Base-by-base conservation (phyloP, 2,797 vertebrate genomes). In the Scyliorhinus canicula region DNA sequence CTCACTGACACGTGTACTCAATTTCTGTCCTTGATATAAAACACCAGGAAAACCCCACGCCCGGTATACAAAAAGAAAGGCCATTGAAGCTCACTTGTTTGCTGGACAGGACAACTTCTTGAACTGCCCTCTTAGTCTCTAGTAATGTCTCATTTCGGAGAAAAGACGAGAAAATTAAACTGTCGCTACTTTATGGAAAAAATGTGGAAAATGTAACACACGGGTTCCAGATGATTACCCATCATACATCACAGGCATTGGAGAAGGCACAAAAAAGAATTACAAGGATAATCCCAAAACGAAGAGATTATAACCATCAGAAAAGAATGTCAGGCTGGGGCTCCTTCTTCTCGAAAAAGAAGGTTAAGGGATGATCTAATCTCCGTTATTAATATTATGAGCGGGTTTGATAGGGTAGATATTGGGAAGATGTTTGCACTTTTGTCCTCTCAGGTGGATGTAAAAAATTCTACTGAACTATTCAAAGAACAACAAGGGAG, bases 261-360 rank as follows among this genome's bases (percentile, higher is more conserved):
- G 57, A 91, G n/a, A 65, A 91, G 86, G 86, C n/a, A 60, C 21
- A 65, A 44, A 44, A 91, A 91, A 44, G n/a, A 91, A 44, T 91
- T 40, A 91, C 57, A 65, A 91, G 9, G 21, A 40, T 40, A 35
- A 91, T 91, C 35, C 88, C 86, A 63, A 19, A 63, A 65, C n/a
- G 63, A n/a, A 91, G 3, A 63, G 57, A n/a, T 90, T 90, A 60
- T 24, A 86, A 55, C 3, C 11, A 86, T 86, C 50, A 55, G 26
- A 26, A 57, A 35, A 88, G 35, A 74, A 14, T 88, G 52, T 52
- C 24, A 85, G 82, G 31, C 52, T 57, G 11, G 5, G 85, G 14
- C 24, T 65, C n/a, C n/a, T n/a, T n/a, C n/a, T 91, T 65, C 4
- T 12, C 12, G n/a, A 65, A 65, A 44, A 44, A 11, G 24, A 65